Evolutionary conservation across 1,140 invertebrate species (phyloP).

Genomic region (Manduca sexta): DNA sequence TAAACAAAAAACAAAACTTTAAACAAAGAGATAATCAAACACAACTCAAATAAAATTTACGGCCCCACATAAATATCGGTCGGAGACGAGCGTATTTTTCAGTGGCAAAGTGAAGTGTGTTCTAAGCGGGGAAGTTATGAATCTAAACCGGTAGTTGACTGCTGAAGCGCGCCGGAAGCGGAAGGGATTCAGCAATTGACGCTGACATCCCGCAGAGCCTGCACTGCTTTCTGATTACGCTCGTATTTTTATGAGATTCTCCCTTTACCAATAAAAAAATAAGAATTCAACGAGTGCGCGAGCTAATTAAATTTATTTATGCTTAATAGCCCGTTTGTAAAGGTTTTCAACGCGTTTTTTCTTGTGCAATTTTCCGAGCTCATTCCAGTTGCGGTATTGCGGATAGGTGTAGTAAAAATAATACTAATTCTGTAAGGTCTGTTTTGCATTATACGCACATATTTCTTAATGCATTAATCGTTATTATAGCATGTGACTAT

Average conservation of each 20-base stretch:
- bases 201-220: conserved; percentile 30
- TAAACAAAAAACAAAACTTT: too few species aligned
- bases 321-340: conserved; percentile 4
- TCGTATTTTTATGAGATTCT: conserved; percentile 13
- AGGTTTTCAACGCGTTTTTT: background rate
- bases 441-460: too few species aligned
- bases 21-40: too few species aligned
- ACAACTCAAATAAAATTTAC: background rate
- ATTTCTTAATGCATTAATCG: too few species aligned
- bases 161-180: conserved; percentile 41
- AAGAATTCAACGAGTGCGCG: background rate
- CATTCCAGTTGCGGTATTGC: too few species aligned
- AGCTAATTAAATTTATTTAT: conserved; percentile 4
- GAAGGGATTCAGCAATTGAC: conserved; percentile 54
- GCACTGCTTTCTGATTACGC: conserved; percentile 9
- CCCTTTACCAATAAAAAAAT: background rate
- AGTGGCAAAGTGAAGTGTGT: conserved; percentile 15
- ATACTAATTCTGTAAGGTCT: too few species aligned
- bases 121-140: conserved; percentile 35
- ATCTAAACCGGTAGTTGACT: conserved; percentile 31
- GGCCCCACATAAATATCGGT: background rate
- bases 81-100: too few species aligned
- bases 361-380: too few species aligned
- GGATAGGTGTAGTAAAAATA: too few species aligned
- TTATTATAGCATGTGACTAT: too few species aligned